Evolutionary conservation across 2,888 invertebrate genomes (phyloP), one percentile per base, ranked within the genome.

Genomic region (Meiosimyza platycephala): DNA sequence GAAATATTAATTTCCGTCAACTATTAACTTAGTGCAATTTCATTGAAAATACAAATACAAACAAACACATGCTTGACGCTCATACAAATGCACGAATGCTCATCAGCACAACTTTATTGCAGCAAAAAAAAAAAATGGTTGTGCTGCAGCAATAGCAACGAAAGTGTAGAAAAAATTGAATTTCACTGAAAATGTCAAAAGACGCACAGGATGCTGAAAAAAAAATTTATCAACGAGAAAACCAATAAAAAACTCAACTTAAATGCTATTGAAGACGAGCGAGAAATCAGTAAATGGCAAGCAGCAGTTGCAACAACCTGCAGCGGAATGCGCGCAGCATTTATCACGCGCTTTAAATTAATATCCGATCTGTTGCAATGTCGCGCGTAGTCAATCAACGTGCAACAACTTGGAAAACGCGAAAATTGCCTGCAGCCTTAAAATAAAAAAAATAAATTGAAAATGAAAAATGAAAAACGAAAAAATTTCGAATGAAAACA

Each of bases 1-100:
- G 77, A 77, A 78, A 77, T 77, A 78, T 78, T 79, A 79, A 79
- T 79, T 78, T 79, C 79, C 79, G 77, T 76, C 76, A 79, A 77
- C 78, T 78, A 79, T 79, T 79, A 79, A 77, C 75, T 76, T 76
- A 76, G 75, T 75, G 74, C 75, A 76, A 75, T 76, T 73, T 62
- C 48, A 73, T 72, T 71, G 55, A 16, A 59, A n/a, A 50, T 7
- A 50, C 40, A 76, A 75, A 71, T 48, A 71, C 40, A 63, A 55
- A 72, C 48, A 12, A 9, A 48, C 48, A 48, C 50, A 11, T n/a
- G 47, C 48, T 11, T 16, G 18, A 16, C 1, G 47, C 3, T 5
- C 40, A 15, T 13, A 22, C 28, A 28, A 28, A 28, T 28, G 28
- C 28, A 28, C 28, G 28, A 28, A 2, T 28, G 28, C 9, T 40